Base-by-base conservation (phyloP, 2,113 vertebrate species). In the Setophaga coronata region DNA sequence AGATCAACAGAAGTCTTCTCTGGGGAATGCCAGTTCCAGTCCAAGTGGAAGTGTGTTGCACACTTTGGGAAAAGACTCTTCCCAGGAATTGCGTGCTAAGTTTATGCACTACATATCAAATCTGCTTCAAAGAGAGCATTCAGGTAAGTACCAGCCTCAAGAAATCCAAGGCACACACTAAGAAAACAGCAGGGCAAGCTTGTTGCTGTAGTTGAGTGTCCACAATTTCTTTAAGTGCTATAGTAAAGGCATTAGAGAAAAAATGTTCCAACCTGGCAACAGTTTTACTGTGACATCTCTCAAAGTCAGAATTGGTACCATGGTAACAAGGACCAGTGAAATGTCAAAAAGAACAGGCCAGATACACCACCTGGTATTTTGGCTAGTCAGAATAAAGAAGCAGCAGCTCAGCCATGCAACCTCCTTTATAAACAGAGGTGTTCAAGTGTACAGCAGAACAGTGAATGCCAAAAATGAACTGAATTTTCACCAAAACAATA, bases 291-390 rank as follows among this genome's bases (percentile, higher is more conserved):
- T 34, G 48, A 77, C 64, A 73, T 74, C 47, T 70, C 86, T 86
- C 60, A n/a, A 77, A 92, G 78, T 86, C 90, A 69, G 54, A 85
- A 88, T 3, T 70, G 67, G 82, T 78, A 71, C 89, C 67, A 87
- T 38, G 80, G 89, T 74, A 97, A 95, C 82, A 73, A 86, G 14
- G 60, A 78, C 72, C 83, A 93, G 67, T 74, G 82, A 93, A 83
- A 90, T 67, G 56, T 81, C 77, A 74, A 47, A 86, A 95, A 82
- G 33, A 85, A 72, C 31, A 65, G 45, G 58, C 31, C 62, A 66
- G 82, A 86, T 90, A 82, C 34, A 76, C 40, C 61, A 64, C 61
- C 16, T 43, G 57, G 38, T 73, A 88, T 73, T 94, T 90, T 36
- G 76, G 36, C 64, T 73, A 66, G 47, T 71, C 40, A 83, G 64